A percentile compares a stretch with the other conserved stretches of the same genome.
Conservation (phyloP, 2,888 invertebrate species). For the Ernsta delagoae region DNA sequence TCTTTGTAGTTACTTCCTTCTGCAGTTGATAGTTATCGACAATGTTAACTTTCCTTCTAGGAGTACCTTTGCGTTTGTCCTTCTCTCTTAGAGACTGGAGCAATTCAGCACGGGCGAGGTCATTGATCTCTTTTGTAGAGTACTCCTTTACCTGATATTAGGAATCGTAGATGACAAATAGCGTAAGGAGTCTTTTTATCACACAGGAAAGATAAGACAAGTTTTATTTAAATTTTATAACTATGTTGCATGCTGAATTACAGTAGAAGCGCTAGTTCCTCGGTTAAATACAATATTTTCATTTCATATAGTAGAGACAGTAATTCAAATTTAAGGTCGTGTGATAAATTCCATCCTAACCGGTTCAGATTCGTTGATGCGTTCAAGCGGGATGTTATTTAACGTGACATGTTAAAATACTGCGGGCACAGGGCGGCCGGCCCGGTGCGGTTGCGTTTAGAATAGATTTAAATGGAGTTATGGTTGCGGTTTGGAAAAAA, state of each 20-base stretch:
- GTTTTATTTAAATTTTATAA: too few relatives aligned
- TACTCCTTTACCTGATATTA: constrained; percentile 68
- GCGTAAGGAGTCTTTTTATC: too few relatives aligned
- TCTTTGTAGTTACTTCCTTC: constrained; percentile 55
- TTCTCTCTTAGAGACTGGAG: constrained; percentile 56
- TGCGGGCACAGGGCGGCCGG: not conserved
- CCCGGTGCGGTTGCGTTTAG: constrained; percentile 1
- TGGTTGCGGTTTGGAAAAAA: not conserved
- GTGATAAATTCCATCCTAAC: too few relatives aligned
- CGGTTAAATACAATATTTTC: too few relatives aligned
- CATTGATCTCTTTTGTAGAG: constrained; percentile 71
- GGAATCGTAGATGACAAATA: not conserved
- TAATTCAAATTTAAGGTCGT: too few relatives aligned
- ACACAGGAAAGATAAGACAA: too few relatives aligned
- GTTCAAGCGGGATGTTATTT: not conserved
- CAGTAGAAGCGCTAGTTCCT: too few relatives aligned
- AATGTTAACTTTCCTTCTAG: constrained; percentile 47
- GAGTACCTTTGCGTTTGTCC: constrained; percentile 55
- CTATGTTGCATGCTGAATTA: too few relatives aligned
- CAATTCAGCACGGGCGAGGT: constrained; percentile 67
- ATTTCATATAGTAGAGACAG: too few relatives aligned
- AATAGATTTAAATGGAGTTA: constrained; percentile 4
- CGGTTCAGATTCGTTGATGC: not conserved
- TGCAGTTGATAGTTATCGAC: constrained; percentile 43
- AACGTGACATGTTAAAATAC: constrained; percentile 5